These are phyloP conservation scores for Drosophila simulans DNA, from an alignment of 1,140 invertebrate species.

Conservation along the genomic window DNA sequence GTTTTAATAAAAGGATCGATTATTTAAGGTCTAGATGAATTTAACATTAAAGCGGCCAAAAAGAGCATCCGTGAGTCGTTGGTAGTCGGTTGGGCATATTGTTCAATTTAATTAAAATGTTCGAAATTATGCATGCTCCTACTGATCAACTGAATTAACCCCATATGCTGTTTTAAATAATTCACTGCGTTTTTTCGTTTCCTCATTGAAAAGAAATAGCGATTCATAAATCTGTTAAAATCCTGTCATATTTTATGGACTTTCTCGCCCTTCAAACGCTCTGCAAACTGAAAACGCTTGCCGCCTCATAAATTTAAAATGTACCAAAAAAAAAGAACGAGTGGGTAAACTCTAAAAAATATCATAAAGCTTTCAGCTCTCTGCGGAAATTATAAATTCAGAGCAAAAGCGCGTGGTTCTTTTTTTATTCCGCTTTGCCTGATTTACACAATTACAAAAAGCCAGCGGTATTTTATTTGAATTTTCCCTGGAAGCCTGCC, in stretches of 20 bases:
- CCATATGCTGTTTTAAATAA: constrained; percentile 26
- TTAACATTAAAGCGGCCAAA: background rate
- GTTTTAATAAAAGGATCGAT: background rate
- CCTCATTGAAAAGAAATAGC: constrained; percentile 3
- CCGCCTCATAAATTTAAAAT: constrained; percentile 61
- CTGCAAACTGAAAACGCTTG: constrained; percentile 38
- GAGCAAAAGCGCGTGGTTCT: constrained; percentile 27
- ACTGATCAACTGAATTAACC: constrained; percentile 27
- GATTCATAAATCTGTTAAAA: constrained; percentile 56
- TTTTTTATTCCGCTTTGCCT: constrained; percentile 12
- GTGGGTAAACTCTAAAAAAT: constrained; percentile 17
- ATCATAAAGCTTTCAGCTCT: constrained; percentile 51
- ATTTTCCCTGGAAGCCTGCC: constrained; percentile 28
- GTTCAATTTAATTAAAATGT: constrained; percentile 58
- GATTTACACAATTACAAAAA: constrained; percentile 57
- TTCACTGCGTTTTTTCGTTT: constrained; percentile 5
- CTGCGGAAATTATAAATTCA: constrained; percentile 76
- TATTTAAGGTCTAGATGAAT: background rate
- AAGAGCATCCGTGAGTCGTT: constrained; percentile 9
- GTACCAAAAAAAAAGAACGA: constrained; percentile 14
- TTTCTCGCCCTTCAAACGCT: constrained; percentile 1
- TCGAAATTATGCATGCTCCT: constrained; percentile 38
- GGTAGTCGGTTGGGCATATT: constrained; percentile 12
- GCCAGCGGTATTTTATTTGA: constrained; percentile 42
- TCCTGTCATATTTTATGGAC: constrained; percentile 65